Evolutionary conservation across 2,113 vertebrate genomes (phyloP).

Genomic region (Miniopterus natalensis): DNA sequence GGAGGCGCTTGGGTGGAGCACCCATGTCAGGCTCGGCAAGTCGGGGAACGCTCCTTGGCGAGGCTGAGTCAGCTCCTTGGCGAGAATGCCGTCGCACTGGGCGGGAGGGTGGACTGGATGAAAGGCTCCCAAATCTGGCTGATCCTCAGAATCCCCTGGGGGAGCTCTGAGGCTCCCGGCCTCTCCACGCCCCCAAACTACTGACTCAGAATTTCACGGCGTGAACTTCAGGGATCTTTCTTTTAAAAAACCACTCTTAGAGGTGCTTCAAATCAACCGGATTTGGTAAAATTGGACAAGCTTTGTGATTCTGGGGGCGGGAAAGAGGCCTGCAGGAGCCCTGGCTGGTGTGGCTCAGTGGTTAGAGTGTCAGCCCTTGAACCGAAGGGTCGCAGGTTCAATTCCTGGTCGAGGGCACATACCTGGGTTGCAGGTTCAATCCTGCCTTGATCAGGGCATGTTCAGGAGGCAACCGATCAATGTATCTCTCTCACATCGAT

Average conservation of each 20-base stretch:
- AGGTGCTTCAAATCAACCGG: background rate
- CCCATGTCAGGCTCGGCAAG: background rate
- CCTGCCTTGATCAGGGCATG: too few relatives aligned
- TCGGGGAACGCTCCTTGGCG: conserved; percentile 12
- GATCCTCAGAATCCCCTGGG: conserved; percentile 18
- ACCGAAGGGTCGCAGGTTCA: too few relatives aligned
- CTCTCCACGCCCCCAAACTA: background rate
- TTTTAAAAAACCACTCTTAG: background rate
- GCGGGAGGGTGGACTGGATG: background rate
- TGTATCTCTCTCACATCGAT: too few relatives aligned
- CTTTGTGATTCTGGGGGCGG: background rate
- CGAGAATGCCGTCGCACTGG: background rate
- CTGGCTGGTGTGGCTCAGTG: too few relatives aligned
- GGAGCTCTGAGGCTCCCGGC: background rate
- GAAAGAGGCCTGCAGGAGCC: background rate
- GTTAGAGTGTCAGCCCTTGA: too few relatives aligned
- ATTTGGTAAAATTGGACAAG: background rate
- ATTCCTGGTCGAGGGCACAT: too few relatives aligned
- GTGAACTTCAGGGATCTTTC: background rate
- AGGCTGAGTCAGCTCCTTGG: conserved; percentile 65
- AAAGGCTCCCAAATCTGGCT: conserved; percentile 20
- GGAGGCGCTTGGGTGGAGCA: background rate
- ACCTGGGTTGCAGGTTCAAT: too few relatives aligned
- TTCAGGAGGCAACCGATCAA: too few relatives aligned
- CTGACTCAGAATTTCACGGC: background rate